These are phyloP conservation scores for Campaea margaritaria DNA, from an alignment of 2,888 invertebrate species.

Conservation along the genomic window DNA sequence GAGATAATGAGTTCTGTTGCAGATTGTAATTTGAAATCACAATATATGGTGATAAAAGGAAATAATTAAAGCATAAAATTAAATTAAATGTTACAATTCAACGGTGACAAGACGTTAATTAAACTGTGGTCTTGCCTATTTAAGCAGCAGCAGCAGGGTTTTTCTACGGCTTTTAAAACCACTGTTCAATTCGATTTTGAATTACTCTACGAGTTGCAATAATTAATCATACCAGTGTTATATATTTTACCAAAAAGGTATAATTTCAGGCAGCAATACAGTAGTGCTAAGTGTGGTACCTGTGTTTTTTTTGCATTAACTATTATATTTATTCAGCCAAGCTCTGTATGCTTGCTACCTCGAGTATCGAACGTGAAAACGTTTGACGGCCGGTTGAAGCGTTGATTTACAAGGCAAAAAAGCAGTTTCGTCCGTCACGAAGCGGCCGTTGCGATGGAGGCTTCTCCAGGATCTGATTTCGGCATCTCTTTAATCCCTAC, in stretches of 20 bases:
- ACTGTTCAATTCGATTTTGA: too few relatives aligned
- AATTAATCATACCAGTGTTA: too few relatives aligned
- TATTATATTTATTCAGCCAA: constrained; percentile 16
- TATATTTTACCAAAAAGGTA: too few relatives aligned
- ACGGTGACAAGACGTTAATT: neutral
- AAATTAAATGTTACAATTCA: neutral
- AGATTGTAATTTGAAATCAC: neutral
- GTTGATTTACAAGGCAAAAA: constrained; percentile 78
- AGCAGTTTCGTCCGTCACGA: constrained; percentile 35
- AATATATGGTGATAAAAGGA: neutral
- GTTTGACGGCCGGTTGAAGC: constrained; percentile 57
- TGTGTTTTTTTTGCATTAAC: too few relatives aligned
- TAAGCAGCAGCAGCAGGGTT: neutral
- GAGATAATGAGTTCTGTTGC: constrained; percentile 10
- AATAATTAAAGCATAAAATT: neutral
- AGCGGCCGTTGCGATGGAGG: constrained; percentile 62
- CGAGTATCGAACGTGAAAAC: constrained; percentile 34
- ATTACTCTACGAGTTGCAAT: too few relatives aligned
- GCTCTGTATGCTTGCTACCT: constrained; percentile 64
- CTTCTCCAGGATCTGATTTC: constrained; percentile 77
- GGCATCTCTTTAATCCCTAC: constrained; percentile 74
- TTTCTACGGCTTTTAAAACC: too few relatives aligned
- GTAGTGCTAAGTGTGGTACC: too few relatives aligned
- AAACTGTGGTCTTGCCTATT: neutral
- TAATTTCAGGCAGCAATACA: too few relatives aligned